Conservation (phyloP, 1,140 invertebrate species). For the Aethina tumida region DNA sequence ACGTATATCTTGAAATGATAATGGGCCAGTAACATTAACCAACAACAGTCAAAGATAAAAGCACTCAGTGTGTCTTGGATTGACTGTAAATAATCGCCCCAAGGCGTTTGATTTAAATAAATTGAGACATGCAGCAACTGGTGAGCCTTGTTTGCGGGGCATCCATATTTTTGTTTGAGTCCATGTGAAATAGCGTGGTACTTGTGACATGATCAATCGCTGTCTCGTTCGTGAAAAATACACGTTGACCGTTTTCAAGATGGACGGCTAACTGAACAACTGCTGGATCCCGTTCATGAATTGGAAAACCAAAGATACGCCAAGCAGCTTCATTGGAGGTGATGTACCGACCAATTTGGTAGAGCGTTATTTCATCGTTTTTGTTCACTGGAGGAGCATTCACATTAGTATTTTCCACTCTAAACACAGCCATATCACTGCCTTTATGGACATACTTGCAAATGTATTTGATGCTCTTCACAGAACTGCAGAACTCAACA, state of each 20-base stretch:
- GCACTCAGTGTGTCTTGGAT: conserved; percentile 13
- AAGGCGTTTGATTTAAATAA: conserved; percentile 13
- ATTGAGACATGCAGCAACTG: conserved; percentile 1
- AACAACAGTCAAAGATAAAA: conserved; percentile 15
- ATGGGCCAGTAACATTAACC: conserved; percentile 8
- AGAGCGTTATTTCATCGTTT: conserved; percentile 33
- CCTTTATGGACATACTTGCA: too few species aligned
- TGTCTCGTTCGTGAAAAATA: conserved; percentile 21
- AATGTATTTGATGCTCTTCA: too few species aligned
- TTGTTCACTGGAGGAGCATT: conserved; percentile 14
- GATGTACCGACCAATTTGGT: conserved; percentile 26
- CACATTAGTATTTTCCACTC: conserved; percentile 22
- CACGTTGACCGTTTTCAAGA: conserved; percentile 27
- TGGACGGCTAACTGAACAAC: conserved; percentile 32
- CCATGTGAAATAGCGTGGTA: conserved; percentile 35
- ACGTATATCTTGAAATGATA: conserved; percentile 18
- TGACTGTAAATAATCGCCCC: conserved; percentile 11
- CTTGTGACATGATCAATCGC: conserved; percentile 21
- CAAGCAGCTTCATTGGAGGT: conserved; percentile 34
- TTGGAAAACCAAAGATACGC: conserved; percentile 31
- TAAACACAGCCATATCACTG: conserved; percentile 30
- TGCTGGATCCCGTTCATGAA: conserved; percentile 32
- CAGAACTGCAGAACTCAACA: too few species aligned
- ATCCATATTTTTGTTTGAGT: conserved; percentile 8
- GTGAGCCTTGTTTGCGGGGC: conserved; percentile 7